Evolutionary conservation across 2,113 vertebrate genomes (phyloP), one percentile per base, ranked within the genome.

Genomic region (Rhipidura dahli): DNA sequence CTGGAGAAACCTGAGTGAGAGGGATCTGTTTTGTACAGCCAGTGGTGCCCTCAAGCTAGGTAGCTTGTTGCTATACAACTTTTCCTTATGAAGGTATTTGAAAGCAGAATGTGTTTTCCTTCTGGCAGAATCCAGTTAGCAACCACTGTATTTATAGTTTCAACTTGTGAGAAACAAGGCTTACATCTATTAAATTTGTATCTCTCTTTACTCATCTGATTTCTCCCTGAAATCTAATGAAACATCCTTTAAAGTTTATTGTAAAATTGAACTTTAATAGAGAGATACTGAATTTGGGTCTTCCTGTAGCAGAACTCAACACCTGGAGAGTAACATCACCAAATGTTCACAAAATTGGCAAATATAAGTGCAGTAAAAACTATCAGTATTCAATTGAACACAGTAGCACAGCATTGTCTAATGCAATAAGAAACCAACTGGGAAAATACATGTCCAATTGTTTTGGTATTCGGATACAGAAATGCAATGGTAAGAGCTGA

Each of bases 191-290:
- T 93, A 90, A 86, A 81, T 93, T 81, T 83, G 45, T 95, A 66
- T 88, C 61, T 90, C 40, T 87, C 49, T 83, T 70, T 88, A 54
- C 51, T 88, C 49, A 27, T 77, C 30, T 78, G 56, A 61, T 89
- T 94, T 86, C 53, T 37, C 18, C 18, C 7, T 59, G n/a, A 82
- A 86, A 92, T 90, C 80, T 92, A 96, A 93, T 83, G 85, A 86
- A 92, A 71, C 21, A 45, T 87, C 51, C 56, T 86, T 92, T 88
- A 75, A 92, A 87, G 13, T 93, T 87, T 88, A 89, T 90, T 96
- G 60, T 51, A 78, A 83, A 81, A 87, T 64, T 93, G 47, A 92
- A 80, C 56, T 81, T 88, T 89, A 87, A 51, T 88, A 81, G 33
- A 81, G 66, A 89, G 49, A 69, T 16, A 53, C 45, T 82, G 57